phyloP scores from a whole-genome alignment of 2,888 invertebrate species.

The Resseliella maxima region DNA sequence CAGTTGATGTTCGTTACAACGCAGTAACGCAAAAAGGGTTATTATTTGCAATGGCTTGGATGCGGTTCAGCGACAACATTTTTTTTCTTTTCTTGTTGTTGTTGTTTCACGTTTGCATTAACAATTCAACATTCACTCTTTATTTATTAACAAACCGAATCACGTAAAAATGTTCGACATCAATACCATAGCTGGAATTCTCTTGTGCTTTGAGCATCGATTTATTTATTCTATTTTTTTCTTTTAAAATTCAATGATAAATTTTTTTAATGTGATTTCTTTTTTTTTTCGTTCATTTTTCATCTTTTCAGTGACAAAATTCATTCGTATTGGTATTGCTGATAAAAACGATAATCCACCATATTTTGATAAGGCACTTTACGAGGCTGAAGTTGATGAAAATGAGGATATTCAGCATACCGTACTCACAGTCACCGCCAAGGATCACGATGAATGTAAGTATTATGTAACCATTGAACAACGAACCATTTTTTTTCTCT shows the following conservation, averaged over 20 bases:
- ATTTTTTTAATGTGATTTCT: background rate
- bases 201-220: background rate
- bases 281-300: background rate
- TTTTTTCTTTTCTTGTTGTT: too few species aligned
- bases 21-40: background rate
- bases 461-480: conserved; percentile 64
- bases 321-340: conserved; percentile 97
- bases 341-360: conserved; percentile 99
- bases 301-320: conserved; percentile 89
- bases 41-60: background rate
- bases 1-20: background rate
- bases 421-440: conserved; percentile 97
- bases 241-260: background rate
- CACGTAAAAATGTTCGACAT: background rate
- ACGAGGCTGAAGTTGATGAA: conserved; percentile 97
- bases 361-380: conserved; percentile 95
- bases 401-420: conserved; percentile 98
- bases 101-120: background rate
- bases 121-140: background rate
- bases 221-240: background rate
- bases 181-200: background rate
- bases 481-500: too few species aligned
- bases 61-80: background rate
- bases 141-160: background rate
- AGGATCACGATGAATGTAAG: conserved; percentile 99